phyloP scores from a whole-genome alignment of 92 coral and sea anemone species.

The Porites rus region DNA sequence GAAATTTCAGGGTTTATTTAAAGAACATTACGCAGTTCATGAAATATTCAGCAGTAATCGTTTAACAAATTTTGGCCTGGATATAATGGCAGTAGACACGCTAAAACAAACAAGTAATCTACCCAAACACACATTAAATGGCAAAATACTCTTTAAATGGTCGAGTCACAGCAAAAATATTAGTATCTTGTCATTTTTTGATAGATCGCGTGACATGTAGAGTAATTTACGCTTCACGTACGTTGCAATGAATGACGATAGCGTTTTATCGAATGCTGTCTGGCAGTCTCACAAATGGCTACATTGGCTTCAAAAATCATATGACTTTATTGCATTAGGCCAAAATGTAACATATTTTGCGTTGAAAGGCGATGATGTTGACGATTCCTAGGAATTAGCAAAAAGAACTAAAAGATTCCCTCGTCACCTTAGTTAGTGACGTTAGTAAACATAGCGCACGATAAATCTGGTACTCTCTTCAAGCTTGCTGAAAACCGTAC shows the following conservation, averaged over 20 bases:
- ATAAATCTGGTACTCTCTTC: too few species aligned
- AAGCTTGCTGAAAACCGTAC: too few species aligned
- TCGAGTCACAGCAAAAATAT: too few species aligned
- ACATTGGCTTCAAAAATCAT: neutral
- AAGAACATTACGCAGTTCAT: neutral
- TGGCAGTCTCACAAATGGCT: too few species aligned
- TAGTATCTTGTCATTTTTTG: neutral
- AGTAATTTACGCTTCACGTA: neutral
- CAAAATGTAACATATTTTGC: neutral
- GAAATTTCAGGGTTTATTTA: neutral
- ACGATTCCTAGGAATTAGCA: too few species aligned
- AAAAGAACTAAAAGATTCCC: too few species aligned
- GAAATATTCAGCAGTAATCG: neutral
- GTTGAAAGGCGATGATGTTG: neutral
- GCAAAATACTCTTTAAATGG: too few species aligned
- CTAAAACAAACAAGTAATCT: neutral
- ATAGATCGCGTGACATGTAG: neutral
- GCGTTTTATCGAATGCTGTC: too few species aligned
- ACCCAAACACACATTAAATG: too few species aligned
- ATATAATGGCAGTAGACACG: neutral
- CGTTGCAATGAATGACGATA: neutral
- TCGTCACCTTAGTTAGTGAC: too few species aligned
- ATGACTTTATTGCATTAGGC: neutral
- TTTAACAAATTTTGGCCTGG: neutral
- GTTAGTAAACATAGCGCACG: too few species aligned